phyloP scores from a whole-genome alignment of 2,797 vertebrate species.

The Microctenopoma stevenorrisi region DNA sequence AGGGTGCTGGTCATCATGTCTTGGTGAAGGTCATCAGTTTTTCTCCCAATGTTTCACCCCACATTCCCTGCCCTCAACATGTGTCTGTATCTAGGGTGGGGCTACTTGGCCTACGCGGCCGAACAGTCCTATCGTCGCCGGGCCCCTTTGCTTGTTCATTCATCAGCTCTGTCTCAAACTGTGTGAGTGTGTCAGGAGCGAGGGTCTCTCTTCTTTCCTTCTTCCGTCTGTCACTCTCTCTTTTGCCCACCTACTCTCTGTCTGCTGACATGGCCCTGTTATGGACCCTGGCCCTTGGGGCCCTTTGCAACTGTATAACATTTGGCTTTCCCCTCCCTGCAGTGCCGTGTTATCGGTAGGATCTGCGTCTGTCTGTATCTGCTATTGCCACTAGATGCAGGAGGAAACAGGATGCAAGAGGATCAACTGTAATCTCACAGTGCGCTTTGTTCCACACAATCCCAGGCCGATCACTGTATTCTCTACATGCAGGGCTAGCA shows the following conservation, averaged over 20 bases:
- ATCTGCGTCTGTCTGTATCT: constrained; percentile 81
- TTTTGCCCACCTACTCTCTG: constrained; percentile 60
- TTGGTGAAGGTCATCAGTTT: constrained; percentile 73
- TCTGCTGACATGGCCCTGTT: constrained; percentile 67
- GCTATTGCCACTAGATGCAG: constrained; percentile 74
- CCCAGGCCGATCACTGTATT: constrained; percentile 76
- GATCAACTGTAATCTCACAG: constrained; percentile 83
- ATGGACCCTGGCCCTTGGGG: constrained; percentile 52
- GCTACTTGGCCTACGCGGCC: constrained; percentile 44
- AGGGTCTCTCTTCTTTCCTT: constrained; percentile 57
- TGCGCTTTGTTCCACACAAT: constrained; percentile 81
- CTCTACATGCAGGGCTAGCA: constrained; percentile 66
- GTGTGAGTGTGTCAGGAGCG: constrained; percentile 61
- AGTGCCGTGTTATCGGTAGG: constrained; percentile 68
- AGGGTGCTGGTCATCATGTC: constrained; percentile 69
- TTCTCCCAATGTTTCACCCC: constrained; percentile 51
- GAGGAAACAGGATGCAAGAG: constrained; percentile 82
- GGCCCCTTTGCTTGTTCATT: constrained; percentile 65
- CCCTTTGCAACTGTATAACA: constrained; percentile 26
- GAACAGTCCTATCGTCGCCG: constrained; percentile 51
- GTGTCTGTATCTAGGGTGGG: constrained; percentile 59
- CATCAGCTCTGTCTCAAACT: constrained; percentile 62
- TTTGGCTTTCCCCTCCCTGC: constrained; percentile 29
- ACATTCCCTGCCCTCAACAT: constrained; percentile 67
- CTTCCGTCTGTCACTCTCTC: constrained; percentile 24